Conservation (phyloP, 2,797 vertebrate species). For the Falco biarmicus region DNA sequence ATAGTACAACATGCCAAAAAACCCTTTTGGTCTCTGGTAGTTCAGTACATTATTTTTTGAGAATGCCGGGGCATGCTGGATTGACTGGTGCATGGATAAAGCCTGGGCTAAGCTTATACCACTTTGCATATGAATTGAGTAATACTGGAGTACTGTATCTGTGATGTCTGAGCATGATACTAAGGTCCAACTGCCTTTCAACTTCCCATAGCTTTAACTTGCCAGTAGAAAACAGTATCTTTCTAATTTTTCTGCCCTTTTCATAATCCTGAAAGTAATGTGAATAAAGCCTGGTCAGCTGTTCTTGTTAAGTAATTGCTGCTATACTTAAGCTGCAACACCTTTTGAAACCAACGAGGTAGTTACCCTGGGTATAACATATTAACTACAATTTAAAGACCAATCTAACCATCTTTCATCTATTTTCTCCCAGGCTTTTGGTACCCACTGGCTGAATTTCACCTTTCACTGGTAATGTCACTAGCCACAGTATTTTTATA, state of each 20-base stretch:
- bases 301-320: not conserved
- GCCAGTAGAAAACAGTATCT: not conserved
- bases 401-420: not conserved
- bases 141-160: not conserved
- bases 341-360: not conserved
- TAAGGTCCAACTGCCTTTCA: not conserved
- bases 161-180: not conserved
- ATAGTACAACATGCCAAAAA: not conserved
- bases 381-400: not conserved
- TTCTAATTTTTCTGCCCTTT: not conserved
- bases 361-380: not conserved
- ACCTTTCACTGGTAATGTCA: not conserved
- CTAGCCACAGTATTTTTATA: not conserved
- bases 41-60: not conserved
- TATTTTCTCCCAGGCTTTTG: not conserved
- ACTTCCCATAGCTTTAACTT: not conserved
- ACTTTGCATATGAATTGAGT: not conserved
- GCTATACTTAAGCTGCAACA: not conserved
- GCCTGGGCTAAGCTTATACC: not conserved
- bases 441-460: not conserved
- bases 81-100: not conserved
- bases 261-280: not conserved
- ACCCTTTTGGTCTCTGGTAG: not conserved
- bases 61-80: not conserved
- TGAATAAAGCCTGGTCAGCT: not conserved